These are phyloP conservation scores for Manis pentadactyla DNA, from an alignment of 2,797 vertebrate species.

Conservation along the genomic window DNA sequence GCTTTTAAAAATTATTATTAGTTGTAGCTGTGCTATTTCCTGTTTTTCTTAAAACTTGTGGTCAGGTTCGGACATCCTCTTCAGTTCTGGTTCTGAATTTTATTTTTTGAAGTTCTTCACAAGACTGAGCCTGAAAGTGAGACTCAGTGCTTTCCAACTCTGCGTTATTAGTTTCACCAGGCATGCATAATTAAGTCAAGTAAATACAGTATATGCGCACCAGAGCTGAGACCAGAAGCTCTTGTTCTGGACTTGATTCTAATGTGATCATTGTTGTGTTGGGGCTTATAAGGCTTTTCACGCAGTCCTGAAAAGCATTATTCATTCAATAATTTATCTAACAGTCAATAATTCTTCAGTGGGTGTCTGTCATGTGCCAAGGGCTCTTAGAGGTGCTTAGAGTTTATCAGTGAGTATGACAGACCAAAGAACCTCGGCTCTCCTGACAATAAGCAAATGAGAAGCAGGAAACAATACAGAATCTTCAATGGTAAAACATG, in stretches of 20 bases:
- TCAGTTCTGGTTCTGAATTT: conserved; percentile 25
- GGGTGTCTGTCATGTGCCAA: not conserved
- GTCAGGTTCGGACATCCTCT: not conserved
- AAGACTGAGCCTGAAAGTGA: not conserved
- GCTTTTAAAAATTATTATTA: not conserved
- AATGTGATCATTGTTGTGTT: not conserved
- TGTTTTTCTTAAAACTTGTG: not conserved
- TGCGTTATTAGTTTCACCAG: not conserved
- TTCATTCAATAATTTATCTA: conserved; percentile 1
- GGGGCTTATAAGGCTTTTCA: not conserved
- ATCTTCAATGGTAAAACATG: not conserved
- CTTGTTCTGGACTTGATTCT: conserved; percentile 7
- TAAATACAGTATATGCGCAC: not conserved
- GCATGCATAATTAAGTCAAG: not conserved
- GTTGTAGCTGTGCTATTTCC: not conserved
- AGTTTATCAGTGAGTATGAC: not conserved
- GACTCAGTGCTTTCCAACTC: not conserved
- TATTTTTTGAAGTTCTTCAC: not conserved
- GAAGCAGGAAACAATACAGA: not conserved
- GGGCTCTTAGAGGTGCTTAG: not conserved
- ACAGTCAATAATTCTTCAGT: not conserved
- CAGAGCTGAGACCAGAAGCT: not conserved
- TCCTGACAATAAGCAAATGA: not conserved
- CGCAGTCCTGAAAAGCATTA: not conserved
- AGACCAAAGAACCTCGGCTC: not conserved